phyloP scores from a whole-genome alignment of 2,888 invertebrate species.

The Tholera decimalis region DNA sequence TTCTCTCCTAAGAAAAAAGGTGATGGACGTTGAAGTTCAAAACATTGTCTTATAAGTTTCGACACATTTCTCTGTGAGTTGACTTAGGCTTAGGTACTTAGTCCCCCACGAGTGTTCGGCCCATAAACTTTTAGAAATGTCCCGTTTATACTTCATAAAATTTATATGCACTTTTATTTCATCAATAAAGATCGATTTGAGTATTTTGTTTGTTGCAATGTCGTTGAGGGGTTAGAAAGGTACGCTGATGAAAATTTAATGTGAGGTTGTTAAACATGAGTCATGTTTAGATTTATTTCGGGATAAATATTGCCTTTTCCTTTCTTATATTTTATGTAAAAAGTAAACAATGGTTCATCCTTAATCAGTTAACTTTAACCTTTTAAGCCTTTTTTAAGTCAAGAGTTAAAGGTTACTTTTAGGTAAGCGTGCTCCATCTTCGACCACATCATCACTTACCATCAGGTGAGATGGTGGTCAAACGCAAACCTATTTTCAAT shows the following conservation, averaged over 20 bases:
- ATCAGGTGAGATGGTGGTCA: too few relatives aligned
- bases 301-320: neutral
- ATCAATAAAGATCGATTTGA: conserved; percentile 88
- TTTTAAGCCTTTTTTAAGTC: too few relatives aligned
- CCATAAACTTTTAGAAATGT: conserved; percentile 87
- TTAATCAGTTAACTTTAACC: too few relatives aligned
- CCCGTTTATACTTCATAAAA: conserved; percentile 90
- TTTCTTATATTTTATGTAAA: too few relatives aligned
- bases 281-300: conserved; percentile 25
- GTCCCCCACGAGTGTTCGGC: conserved; percentile 81
- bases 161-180: conserved; percentile 90
- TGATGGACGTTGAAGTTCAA: conserved; percentile 13
- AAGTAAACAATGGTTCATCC: too few relatives aligned
- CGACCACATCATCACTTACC: too few relatives aligned
- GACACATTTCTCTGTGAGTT: conserved; percentile 45
- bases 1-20: neutral
- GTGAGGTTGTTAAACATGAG: conserved; percentile 16
- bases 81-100: conserved; percentile 75
- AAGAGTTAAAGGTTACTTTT: too few relatives aligned
- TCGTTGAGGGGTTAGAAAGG: conserved; percentile 59
- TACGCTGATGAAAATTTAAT: conserved; percentile 11
- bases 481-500: too few relatives aligned
- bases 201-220: conserved; percentile 80
- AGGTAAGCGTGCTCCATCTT: too few relatives aligned
- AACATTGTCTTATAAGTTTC: conserved; percentile 41